Evolutionary conservation across 2,888 invertebrate species (phyloP), one percentile per base, ranked within the genome.

Genomic region (Nebria salina): DNA sequence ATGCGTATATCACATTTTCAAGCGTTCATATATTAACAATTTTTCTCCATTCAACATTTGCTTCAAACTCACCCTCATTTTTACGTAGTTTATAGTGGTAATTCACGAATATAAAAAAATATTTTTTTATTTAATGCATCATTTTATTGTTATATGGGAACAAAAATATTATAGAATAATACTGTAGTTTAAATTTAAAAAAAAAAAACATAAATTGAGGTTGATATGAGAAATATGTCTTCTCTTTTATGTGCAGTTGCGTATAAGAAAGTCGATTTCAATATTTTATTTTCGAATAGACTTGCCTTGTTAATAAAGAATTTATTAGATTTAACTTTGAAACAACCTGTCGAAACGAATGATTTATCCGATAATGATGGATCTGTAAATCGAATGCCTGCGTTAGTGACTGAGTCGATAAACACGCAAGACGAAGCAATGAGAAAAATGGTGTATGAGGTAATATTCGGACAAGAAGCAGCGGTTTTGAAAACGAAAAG

Each of bases 361-460:
- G 65, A 20, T 13, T 41, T 26, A 70, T 34, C 75, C 13, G 80
- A 80, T 42, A 75, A 26, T 75, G 64, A 75, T 75, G 4, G 54
- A 54, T 42, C 8, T 20, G n/a, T 15, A 64, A 75, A 42, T 41
- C 70, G 75, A 75, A 75, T 26, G 43, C 75, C 80, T 11, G 2
- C 73, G 43, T 34, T 20, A 9, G 9, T 34, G 15, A 34, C 43
- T 9, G 73, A 73, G 11, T n/a, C 43, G 73, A 42, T 41, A n/a
- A 11, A 13, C 26, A n/a, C 73, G 68, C 78, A 83, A 43, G 85
- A 87, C 83, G 85, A 86, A 0, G 85, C 86, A 25, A 82, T 88
- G 11, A 85, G 86, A 11, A 86, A 86, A 83, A 88, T 89, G 87
- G 87, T 89, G 1, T 87, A 89, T 88, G 88, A 89, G 83, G 88